Evolutionary conservation across 2,888 invertebrate species (phyloP).

Genomic region (Dynastes maya): DNA sequence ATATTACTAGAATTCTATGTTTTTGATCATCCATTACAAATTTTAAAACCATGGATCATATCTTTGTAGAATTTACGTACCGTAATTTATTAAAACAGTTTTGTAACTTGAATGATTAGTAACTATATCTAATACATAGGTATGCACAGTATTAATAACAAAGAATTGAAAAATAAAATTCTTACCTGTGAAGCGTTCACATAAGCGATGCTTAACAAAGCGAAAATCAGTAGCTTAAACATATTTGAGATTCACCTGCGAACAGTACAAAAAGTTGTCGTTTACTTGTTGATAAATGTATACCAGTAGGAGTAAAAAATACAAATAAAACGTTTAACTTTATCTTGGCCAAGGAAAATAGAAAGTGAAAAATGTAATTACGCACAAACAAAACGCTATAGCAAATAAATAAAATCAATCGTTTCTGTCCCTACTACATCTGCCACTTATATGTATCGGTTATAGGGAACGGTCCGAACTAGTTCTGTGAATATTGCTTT

Average conservation of each 20-base stretch:
- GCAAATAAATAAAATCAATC: constrained; percentile 6
- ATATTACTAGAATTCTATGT: too few species aligned
- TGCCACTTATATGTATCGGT: background rate
- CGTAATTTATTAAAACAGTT: too few species aligned
- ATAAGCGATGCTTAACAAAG: background rate
- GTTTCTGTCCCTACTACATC: constrained; percentile 16
- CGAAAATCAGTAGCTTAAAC: constrained; percentile 22
- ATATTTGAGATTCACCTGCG: constrained; percentile 31
- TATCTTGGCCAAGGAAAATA: constrained; percentile 46
- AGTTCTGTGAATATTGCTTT: background rate
- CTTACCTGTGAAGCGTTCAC: constrained; percentile 27
- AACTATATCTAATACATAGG: too few species aligned
- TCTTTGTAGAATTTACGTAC: too few species aligned
- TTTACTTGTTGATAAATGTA: constrained; percentile 6
- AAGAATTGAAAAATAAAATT: background rate
- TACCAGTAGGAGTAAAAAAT: background rate
- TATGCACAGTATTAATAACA: too few species aligned
- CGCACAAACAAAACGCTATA: background rate
- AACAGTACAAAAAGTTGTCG: constrained; percentile 15
- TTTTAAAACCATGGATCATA: too few species aligned
- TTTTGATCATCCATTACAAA: too few species aligned
- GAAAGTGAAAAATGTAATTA: constrained; percentile 36
- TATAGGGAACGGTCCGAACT: background rate
- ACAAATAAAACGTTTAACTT: constrained; percentile 1
- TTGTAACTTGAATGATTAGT: too few species aligned